Base-by-base conservation (phyloP, 2,113 vertebrate species). In the Myxocyprinus asiaticus region DNA sequence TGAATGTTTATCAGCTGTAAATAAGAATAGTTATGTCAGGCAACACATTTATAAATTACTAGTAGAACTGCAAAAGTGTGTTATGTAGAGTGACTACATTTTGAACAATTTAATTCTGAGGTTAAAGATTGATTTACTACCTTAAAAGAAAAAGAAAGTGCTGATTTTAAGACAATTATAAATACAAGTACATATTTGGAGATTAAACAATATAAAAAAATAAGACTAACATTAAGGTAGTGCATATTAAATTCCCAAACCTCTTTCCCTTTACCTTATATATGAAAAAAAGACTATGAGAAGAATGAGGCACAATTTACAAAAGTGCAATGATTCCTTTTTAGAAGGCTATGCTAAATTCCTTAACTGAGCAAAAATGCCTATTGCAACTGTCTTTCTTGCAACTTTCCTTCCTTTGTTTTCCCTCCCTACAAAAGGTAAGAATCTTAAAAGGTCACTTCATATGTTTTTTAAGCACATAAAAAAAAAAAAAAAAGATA, bases 361-460 rank as follows among this genome's bases (percentile, higher is more conserved):
- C 45, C 45, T 53, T 61, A 56, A 4, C 58, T n/a, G 0, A 61
- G 62, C 44, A 77, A 77, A 69, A 15, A 55, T 17, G 12, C 7
- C 7, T 48, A 9, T 33, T 53, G 9, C 43, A 59, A 45, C 50
- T 8, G 58, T 33, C 42, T 74, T 9, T 50, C 22, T 33, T 33
- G 22, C 22, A 33, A 33, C 22, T 61, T 75, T 69, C 9, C 50
- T 22, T 55, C 55, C 48, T 58, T 58, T 17, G 15, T 62, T 12
- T 53, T 56, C 56, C 63, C 42, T 58, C 42, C 69, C 55, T 50
- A 43, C 10, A 6, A 75, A 67, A 45, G 11, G 9, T n/a, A 79
- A 7, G 66, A 68, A 71, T 47, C 15, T 48, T 55, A 9, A 78
- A 78, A 78, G 48, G 64, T 69, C 63, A 78, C 55, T 82, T 59